Conservation (phyloP, 2,113 vertebrate species). For the Poeciliopsis occidentalis region DNA sequence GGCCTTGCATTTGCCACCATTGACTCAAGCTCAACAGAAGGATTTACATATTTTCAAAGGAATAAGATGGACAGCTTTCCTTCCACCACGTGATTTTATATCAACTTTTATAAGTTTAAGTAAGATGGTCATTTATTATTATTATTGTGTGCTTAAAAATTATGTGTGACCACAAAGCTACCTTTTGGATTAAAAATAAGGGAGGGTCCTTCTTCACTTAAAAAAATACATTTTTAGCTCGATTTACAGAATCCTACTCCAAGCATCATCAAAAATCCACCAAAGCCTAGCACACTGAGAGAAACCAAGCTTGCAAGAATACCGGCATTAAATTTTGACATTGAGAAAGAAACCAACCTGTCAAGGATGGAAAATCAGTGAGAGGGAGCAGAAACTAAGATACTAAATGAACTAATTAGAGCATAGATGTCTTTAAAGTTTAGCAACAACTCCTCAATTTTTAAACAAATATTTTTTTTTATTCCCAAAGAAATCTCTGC, state of each 20-base stretch:
- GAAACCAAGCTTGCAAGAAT: no score
- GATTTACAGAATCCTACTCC: background rate
- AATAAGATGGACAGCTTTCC: constrained; percentile 35
- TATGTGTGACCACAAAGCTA: no score
- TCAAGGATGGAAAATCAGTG: no score
- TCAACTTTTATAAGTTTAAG: constrained; percentile 28
- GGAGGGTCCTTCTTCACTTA: no score
- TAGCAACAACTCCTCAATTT: background rate
- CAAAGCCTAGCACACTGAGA: no score
- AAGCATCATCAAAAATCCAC: background rate
- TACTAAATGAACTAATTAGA: background rate
- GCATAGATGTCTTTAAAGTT: background rate
- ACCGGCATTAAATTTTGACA: no score
- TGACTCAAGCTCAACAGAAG: constrained; percentile 48
- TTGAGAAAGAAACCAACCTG: no score
- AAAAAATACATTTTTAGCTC: background rate
- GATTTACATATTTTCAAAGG: constrained; percentile 58
- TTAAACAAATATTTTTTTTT: background rate
- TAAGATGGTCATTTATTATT: background rate
- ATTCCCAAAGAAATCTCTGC: no score
- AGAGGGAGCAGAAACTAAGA: background rate
- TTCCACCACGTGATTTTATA: constrained; percentile 40
- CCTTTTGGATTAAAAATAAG: no score
- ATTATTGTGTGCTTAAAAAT: background rate
- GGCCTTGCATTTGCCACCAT: constrained; percentile 30